A percentile compares a stretch with the other conserved stretches of the same genome.
phyloP scores from a whole-genome alignment of 2,888 invertebrate species.

The Rhingia campestris region DNA sequence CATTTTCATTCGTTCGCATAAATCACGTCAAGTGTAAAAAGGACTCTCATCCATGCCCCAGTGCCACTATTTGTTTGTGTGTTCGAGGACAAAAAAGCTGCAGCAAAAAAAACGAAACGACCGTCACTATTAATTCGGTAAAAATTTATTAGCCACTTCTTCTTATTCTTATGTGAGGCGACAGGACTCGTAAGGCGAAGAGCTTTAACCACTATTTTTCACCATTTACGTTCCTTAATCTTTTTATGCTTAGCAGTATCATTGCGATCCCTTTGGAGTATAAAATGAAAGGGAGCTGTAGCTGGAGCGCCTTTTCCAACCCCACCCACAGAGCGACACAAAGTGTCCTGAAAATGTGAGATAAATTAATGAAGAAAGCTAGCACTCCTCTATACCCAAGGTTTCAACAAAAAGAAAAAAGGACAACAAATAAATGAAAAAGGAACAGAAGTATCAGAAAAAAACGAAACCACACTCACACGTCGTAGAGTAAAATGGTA shows the following conservation, averaged over 20 bases:
- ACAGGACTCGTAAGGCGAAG: conserved; percentile 51
- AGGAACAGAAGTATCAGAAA: conserved; percentile 6
- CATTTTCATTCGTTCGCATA: conserved; percentile 70
- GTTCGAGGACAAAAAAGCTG: not conserved
- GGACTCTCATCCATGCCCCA: conserved; percentile 34
- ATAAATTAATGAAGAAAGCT: conserved; percentile 73
- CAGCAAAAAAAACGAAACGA: conserved; percentile 1
- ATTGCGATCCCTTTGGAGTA: conserved; percentile 25
- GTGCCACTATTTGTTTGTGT: conserved; percentile 27
- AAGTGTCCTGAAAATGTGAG: conserved; percentile 70
- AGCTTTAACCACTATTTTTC: conserved; percentile 74
- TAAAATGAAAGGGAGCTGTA: conserved; percentile 8
- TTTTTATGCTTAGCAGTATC: conserved; percentile 68
- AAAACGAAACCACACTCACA: conserved; percentile 6
- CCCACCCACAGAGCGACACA: conserved; percentile 59
- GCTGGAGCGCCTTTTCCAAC: not conserved
- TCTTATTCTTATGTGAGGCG: conserved; percentile 61
- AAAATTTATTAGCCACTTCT: conserved; percentile 72
- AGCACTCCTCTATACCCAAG: conserved; percentile 49
- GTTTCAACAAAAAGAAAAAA: conserved; percentile 17
- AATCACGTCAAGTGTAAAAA: conserved; percentile 72
- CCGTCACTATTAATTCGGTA: conserved; percentile 69
- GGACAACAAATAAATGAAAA: too few species aligned
- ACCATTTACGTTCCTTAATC: conserved; percentile 71
- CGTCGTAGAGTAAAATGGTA: conserved; percentile 24